Evolutionary conservation across 2,113 vertebrate species (phyloP), one percentile per base, ranked within the genome.

Genomic region (Willisornis vidua): DNA sequence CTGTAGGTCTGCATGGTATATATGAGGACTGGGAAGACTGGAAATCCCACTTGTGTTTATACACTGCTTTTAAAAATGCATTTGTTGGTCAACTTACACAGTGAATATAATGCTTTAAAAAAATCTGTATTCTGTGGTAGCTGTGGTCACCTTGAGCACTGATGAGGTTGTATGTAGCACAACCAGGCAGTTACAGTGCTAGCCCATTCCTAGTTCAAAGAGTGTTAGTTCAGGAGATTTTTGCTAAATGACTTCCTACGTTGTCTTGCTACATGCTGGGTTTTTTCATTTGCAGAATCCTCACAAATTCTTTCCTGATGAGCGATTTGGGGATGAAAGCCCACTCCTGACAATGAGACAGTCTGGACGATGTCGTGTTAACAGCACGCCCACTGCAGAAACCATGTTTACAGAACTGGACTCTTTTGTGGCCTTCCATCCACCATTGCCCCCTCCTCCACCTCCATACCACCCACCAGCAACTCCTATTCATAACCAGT

Each of bases 231-330:
- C 1, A 8, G 62, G 58, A 90, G 61, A 9, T 26, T 55, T 88
- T 59, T 87, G 62, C 28, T 71, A 20, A 33, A 7, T 41, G 6
- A 5, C 18, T 79, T 89, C 25, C 48, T 61, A 3, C 57, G 57
- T 80, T 29, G 23, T 67, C 71, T 65, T 59, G 33, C 49, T 77
- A 59, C 19, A 22, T 52, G 25, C 25, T 57, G 88, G 17, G 7
- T 28, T 46, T 93, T 77, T 85, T 72, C 33, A 87, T 89, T 85
- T 96, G 93, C 96, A 99, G 99, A 99, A 99, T 97, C 99, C 99
- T 45, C 99, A 99, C 97, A 99, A 99, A 95, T 99, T 99, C 97
- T 99, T 99, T 94, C 99, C 99, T 4, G 99, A 99, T 63, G 99
- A 99, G 93, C 98, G 99, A 31, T 99, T 99, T 94, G 99, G 99